Conservation (phyloP, 30 jellyfish, hydroid and myxozoan genomes). For the Aurelia aurita region DNA sequence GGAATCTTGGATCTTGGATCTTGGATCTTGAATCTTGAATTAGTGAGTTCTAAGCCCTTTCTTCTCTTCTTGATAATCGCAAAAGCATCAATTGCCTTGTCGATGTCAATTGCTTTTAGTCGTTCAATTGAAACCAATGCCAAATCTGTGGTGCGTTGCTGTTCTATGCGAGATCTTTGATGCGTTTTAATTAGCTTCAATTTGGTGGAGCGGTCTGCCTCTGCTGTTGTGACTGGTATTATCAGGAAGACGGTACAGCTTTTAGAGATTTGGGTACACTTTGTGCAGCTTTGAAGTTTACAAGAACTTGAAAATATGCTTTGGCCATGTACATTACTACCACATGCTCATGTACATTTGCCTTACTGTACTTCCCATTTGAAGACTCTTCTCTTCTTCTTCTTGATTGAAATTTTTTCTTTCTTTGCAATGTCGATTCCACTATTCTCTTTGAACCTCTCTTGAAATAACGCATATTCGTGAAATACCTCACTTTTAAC, state of each 20-base stretch:
- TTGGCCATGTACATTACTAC: no score
- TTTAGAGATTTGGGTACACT: neutral
- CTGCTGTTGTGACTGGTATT: conserved; percentile 8
- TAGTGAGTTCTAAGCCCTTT: no score
- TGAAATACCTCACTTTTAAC: neutral
- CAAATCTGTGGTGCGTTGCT: no score
- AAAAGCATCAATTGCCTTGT: no score
- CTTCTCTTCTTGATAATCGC: no score
- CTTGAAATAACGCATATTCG: neutral
- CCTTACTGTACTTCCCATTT: neutral
- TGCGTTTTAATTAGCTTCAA: no score
- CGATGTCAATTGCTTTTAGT: no score
- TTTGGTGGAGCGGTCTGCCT: neutral
- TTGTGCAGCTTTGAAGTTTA: conserved; percentile 3
- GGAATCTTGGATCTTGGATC: no score
- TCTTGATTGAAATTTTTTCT: neutral
- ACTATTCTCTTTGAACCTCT: neutral
- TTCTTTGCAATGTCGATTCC: neutral
- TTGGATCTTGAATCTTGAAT: no score
- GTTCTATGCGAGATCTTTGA: no score
- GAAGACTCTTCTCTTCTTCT: conserved; percentile 2
- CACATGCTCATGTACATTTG: neutral
- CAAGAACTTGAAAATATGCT: neutral
- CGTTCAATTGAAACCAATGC: no score
- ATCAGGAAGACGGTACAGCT: neutral